These are phyloP conservation scores for Chaetophractus vellerosus DNA, from an alignment of 2,797 vertebrate species.

Conservation along the genomic window DNA sequence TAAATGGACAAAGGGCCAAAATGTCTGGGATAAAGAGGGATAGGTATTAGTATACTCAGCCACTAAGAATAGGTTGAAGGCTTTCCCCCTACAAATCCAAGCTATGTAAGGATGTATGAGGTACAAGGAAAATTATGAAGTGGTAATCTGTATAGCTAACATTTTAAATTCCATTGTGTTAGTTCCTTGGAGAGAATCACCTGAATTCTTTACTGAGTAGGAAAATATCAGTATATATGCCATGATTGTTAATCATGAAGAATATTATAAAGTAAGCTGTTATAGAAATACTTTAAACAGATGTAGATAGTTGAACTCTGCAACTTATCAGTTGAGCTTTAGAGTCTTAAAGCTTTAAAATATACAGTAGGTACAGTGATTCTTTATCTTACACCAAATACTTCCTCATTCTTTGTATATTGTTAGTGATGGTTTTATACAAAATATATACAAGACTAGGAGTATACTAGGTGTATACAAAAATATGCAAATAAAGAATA, in stretches of 20 bases:
- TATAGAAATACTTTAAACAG: background rate
- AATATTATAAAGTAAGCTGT: background rate
- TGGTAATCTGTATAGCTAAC: background rate
- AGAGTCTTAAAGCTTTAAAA: background rate
- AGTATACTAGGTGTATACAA: constrained; percentile 37
- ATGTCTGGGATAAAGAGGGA: background rate
- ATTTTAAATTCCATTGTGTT: background rate
- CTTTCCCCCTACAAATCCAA: background rate
- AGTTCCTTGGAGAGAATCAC: background rate
- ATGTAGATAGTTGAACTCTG: background rate
- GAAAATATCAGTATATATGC: background rate
- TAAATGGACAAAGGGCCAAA: constrained; percentile 1
- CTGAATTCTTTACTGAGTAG: background rate
- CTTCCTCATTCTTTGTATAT: background rate
- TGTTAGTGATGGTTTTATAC: constrained; percentile 24
- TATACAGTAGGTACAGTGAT: background rate
- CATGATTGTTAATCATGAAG: background rate
- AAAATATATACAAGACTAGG: background rate
- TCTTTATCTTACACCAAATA: constrained; percentile 37
- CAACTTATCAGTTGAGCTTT: background rate
- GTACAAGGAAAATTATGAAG: background rate
- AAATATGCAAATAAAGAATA: constrained; percentile 55
- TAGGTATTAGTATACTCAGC: background rate
- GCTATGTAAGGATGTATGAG: background rate
- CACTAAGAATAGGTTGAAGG: constrained; percentile 15